Percentiles rank a stretch among this genome's conserved stretches.
Conservation (phyloP, 2,888 invertebrate species). For the Lathronympha strigana region DNA sequence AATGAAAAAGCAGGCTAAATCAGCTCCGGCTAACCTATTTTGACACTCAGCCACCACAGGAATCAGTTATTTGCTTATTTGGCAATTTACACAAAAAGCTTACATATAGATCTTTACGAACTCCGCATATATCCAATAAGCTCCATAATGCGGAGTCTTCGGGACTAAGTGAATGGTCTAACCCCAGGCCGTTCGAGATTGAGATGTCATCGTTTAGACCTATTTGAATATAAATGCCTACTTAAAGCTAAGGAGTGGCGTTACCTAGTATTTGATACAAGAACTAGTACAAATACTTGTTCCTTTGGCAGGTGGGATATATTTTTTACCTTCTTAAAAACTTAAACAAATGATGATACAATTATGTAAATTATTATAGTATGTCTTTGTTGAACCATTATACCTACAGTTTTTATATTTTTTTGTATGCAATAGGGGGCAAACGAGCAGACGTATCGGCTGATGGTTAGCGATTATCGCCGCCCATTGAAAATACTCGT, state of each 20-base stretch:
- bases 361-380: no score
- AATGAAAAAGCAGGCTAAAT: no score
- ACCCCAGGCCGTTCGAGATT: slow-evolving; percentile 60
- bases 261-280: slow-evolving; percentile 13
- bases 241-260: slow-evolving; percentile 55
- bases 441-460: no score
- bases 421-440: no score
- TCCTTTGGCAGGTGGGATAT: background rate
- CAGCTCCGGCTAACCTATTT: no score
- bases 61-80: no score
- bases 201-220: slow-evolving; percentile 70
- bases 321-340: background rate
- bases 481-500: no score
- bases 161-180: slow-evolving; percentile 21
- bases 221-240: slow-evolving; percentile 72
- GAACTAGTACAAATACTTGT: slow-evolving; percentile 10
- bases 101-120: background rate
- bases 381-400: no score
- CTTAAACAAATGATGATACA: background rate
- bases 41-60: no score
- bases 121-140: background rate
- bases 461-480: no score
- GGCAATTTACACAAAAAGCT: no score
- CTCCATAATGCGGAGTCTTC: background rate
- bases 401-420: no score